A percentile compares a stretch with the other conserved stretches of the same genome.
phyloP scores from a whole-genome alignment of 2,888 invertebrate genomes.

The Clepsis dumicolana region DNA sequence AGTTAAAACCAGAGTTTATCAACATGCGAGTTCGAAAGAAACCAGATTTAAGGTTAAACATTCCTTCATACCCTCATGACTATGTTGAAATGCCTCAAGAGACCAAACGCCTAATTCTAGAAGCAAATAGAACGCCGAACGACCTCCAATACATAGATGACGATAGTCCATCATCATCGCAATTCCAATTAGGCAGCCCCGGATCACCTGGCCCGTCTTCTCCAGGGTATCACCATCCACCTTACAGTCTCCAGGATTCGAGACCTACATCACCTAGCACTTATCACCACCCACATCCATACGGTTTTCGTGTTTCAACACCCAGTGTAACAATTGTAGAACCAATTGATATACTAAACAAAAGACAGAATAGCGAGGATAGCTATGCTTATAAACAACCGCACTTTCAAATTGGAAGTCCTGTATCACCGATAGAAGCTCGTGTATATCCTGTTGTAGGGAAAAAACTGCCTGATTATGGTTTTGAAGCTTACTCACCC shows the following conservation, averaged over 20 bases:
- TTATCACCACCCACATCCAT: constrained; percentile 5
- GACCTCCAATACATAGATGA: constrained; percentile 60
- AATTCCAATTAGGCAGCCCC: constrained; percentile 48
- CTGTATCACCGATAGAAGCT: constrained; percentile 22
- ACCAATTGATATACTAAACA: constrained; percentile 44
- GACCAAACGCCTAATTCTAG: constrained; percentile 59
- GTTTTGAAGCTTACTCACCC: background rate
- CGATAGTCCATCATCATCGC: constrained; percentile 44
- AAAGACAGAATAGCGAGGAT: background rate
- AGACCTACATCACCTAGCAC: background rate
- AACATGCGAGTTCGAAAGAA: constrained; percentile 72
- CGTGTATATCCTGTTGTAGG: background rate
- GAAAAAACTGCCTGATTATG: constrained; percentile 3
- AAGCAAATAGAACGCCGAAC: constrained; percentile 54
- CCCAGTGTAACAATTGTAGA: constrained; percentile 71
- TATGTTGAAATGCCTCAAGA: constrained; percentile 78
- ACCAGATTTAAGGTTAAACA: constrained; percentile 69
- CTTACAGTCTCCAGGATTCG: background rate
- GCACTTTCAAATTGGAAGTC: background rate
- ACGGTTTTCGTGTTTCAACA: constrained; percentile 58
- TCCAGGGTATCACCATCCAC: background rate
- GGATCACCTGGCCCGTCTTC: constrained; percentile 6
- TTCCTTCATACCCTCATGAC: constrained; percentile 72
- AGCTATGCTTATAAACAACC: background rate
- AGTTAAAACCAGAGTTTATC: constrained; percentile 5